These are phyloP conservation scores for Triplophysa siluroides DNA, from an alignment of 2,113 vertebrate genomes.

Conservation along the genomic window DNA sequence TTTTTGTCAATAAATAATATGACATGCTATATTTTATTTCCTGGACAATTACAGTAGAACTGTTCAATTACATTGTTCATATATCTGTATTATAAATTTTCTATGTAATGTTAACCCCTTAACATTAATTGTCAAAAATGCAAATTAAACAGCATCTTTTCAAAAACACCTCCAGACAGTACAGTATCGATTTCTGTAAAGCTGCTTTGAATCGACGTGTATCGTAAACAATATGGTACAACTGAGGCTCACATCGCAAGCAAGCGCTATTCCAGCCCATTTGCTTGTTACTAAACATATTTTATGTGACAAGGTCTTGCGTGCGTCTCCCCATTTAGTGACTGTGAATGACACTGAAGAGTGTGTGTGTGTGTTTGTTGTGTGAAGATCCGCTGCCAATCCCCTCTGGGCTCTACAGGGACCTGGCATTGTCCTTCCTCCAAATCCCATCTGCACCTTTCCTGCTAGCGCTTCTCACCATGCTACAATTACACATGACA, in stretches of 20 bases:
- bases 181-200: no score
- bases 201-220: no score
- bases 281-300: slow-evolving; percentile 20
- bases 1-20: no score
- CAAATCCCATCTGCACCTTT: slow-evolving; percentile 41
- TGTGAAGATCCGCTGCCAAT: slow-evolving; percentile 23
- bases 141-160: no score
- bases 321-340: background rate
- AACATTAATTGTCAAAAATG: no score
- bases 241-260: background rate
- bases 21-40: no score
- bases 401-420: slow-evolving; percentile 25
- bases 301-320: background rate
- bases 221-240: background rate
- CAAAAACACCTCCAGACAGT: no score
- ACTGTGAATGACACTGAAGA: background rate
- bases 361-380: background rate
- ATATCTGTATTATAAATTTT: no score
- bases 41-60: no score
- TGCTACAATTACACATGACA: slow-evolving; percentile 54
- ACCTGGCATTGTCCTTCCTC: slow-evolving; percentile 40
- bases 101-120: no score
- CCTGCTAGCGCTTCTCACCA: slow-evolving; percentile 44
- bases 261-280: background rate
- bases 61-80: no score